These are phyloP conservation scores for Ptychobarbus kaznakovi DNA, from an alignment of 2,797 vertebrate genomes.

Conservation along the genomic window DNA sequence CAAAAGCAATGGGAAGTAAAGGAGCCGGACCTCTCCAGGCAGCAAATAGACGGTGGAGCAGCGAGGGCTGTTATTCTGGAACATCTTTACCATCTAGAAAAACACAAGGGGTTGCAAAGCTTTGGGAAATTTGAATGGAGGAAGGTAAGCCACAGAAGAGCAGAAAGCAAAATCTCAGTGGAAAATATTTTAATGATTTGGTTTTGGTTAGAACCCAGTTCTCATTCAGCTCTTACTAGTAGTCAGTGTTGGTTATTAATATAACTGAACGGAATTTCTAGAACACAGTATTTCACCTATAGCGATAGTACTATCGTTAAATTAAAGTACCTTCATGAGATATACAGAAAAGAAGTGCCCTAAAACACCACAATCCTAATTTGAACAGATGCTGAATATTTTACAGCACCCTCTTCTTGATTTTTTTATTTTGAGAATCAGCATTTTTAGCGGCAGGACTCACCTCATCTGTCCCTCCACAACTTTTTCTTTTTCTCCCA, in stretches of 20 bases:
- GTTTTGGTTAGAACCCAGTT: neutral
- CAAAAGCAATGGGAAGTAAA: slow-evolving; percentile 72
- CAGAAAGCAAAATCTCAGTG: slow-evolving; percentile 17
- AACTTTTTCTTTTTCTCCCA: slow-evolving; percentile 90
- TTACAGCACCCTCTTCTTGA: neutral
- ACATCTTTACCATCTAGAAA: slow-evolving; percentile 85
- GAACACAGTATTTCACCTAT: neutral
- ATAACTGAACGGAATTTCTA: neutral
- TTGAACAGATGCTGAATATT: neutral
- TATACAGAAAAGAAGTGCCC: neutral
- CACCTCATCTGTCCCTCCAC: slow-evolving; percentile 88
- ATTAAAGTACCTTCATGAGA: neutral
- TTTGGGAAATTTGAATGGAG: slow-evolving; percentile 67
- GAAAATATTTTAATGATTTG: slow-evolving; percentile 13
- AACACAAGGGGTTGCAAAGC: slow-evolving; percentile 70
- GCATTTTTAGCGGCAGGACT: slow-evolving; percentile 17
- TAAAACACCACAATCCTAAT: neutral
- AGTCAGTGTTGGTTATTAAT: neutral
- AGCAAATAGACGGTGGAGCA: slow-evolving; percentile 81
- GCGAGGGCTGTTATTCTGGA: slow-evolving; percentile 84
- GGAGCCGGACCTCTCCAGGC: slow-evolving; percentile 82
- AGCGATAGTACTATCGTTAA: neutral
- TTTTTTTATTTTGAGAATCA: neutral
- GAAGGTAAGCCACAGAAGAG: slow-evolving; percentile 50
- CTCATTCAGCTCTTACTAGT: neutral